A percentile compares a stretch with the other conserved stretches of the same genome.
These are phyloP conservation scores for Drosophila mojavensis DNA, from an alignment of 1,140 invertebrate genomes.

Conservation along the genomic window DNA sequence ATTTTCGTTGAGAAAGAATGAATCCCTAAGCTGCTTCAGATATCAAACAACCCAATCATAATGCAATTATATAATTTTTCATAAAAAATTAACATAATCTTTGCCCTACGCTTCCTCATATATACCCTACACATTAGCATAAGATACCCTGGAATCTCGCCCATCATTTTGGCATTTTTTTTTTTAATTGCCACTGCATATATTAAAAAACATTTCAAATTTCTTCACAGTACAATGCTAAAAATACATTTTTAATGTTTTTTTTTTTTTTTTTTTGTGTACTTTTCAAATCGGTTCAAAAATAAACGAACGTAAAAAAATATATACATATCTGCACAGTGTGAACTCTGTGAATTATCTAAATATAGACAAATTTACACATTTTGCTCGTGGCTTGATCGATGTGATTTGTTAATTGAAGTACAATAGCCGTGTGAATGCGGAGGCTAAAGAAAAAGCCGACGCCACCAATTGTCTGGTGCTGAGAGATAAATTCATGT, in stretches of 20 bases:
- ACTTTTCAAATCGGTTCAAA: constrained; percentile 4
- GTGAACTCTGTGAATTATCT: constrained; percentile 53
- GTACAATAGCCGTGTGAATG: constrained; percentile 32
- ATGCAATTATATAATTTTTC: no score
- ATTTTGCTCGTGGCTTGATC: constrained; percentile 21
- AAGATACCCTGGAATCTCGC: not conserved
- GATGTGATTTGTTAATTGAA: constrained; percentile 58
- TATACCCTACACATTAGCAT: no score
- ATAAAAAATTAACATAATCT: not conserved
- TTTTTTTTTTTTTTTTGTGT: not conserved
- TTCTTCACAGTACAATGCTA: constrained; percentile 3
- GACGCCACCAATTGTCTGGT: not conserved
- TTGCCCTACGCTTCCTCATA: no score
- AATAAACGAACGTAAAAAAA: constrained; percentile 51
- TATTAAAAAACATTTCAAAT: not conserved
- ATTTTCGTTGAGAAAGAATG: no score
- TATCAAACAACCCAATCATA: no score
- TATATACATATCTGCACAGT: constrained; percentile 50
- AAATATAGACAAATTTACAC: constrained; percentile 59
- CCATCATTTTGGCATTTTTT: not conserved
- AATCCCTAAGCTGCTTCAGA: no score
- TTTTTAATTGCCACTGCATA: not conserved
- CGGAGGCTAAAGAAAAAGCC: not conserved
- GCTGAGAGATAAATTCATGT: not conserved
- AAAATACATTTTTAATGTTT: not conserved